These are phyloP conservation scores for Craseonycteris thonglongyai DNA, from an alignment of 2,113 vertebrate genomes.

Conservation along the genomic window DNA sequence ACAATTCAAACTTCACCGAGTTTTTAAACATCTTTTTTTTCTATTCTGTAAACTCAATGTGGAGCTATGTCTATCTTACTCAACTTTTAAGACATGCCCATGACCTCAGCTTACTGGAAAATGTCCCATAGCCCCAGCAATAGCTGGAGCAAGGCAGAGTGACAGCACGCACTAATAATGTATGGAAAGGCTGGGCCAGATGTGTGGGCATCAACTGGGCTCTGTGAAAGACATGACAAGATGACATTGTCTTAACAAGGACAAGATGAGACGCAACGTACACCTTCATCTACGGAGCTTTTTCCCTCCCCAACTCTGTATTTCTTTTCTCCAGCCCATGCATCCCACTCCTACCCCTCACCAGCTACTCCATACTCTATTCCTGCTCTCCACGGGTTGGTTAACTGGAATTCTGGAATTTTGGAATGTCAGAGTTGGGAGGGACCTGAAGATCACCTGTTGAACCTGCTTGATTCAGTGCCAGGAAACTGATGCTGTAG, in stretches of 20 bases:
- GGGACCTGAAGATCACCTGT: not conserved
- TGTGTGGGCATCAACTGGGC: not conserved
- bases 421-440: not conserved
- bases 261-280: not conserved
- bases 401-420: not conserved
- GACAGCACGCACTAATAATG: not conserved
- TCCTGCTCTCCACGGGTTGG: not conserved
- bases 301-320: not conserved
- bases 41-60: not conserved
- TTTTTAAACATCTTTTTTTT: not conserved
- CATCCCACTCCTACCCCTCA: not conserved
- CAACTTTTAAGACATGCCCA: not conserved
- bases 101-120: not conserved
- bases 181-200: not conserved
- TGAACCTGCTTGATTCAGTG: conserved; percentile 3
- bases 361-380: not conserved
- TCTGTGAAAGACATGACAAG: fast-evolving
- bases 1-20: not conserved
- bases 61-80: not conserved
- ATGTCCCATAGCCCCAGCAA: not conserved
- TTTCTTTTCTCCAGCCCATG: not conserved
- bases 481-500: not conserved
- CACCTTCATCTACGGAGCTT: not conserved
- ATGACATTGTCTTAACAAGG: not conserved
- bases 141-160: not conserved